Evolutionary conservation across 2,797 vertebrate genomes (phyloP), one percentile per base, ranked within the genome.

Genomic region (Clarias laeviceps): DNA sequence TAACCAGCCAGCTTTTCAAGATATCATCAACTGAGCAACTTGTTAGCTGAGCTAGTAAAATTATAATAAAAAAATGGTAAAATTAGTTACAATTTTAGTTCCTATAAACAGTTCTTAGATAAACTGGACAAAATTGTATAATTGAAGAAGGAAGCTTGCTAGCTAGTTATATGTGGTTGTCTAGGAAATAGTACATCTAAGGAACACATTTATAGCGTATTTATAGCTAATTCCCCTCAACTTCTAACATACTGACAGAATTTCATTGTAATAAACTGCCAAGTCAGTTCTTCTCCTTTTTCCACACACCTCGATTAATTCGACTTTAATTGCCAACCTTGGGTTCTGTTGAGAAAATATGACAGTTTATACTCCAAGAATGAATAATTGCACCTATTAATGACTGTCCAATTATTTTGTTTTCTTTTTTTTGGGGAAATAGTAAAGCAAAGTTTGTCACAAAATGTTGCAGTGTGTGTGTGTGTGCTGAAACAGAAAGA

Each of bases 331-430:
- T 81, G 34, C 27, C 29, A 34, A 29, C 34, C 27, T 22, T 45
- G 29, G 2, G 15, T 59, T 69, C 32, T 65, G 54, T 45, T 82
- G 57, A 34, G n/a, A 65, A 40, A 56, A 73, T 59, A 27, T 65
- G 70, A 66, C 24, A 59, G 40, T 50, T 56, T 50, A 29, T 40
- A 57, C n/a, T 24, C 18, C 2, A 24, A 68, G 27, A 66, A 85
- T 65, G 61, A 66, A 76, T 68, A 82, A 82, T 85, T 57, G 4
- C 29, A 56, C 40, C 29, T 54, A 37, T 76, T 66, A 66, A 37
- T 34, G 29, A 57, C 37, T 62, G 32, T 40, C 37, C 27, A 73
- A 64, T 17, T 72, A 72, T 37, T 62, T 20, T 24, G n/a, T 27
- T 66, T 45, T n/a, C 45, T 32, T n/a, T 77, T 20, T 76, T 59